A percentile compares a stretch with the other conserved stretches of the same genome.
These are phyloP conservation scores for Nymphalis polychloros DNA, from an alignment of 2,888 invertebrate genomes.

Conservation along the genomic window DNA sequence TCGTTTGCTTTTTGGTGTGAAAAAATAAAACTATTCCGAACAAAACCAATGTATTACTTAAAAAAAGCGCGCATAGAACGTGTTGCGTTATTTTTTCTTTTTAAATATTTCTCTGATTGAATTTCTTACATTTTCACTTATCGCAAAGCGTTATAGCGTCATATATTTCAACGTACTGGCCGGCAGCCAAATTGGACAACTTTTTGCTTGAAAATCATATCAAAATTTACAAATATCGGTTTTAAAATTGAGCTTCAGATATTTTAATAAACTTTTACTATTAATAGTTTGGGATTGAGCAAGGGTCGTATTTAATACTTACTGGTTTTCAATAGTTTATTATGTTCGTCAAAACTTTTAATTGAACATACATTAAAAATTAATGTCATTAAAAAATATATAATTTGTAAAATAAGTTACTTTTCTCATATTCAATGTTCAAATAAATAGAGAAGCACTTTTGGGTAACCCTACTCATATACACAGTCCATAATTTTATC, in stretches of 20 bases:
- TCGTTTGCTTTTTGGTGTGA: too few species aligned
- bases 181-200: slow-evolving; percentile 34
- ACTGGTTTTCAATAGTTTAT: not conserved
- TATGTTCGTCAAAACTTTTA: not conserved
- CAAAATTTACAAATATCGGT: slow-evolving; percentile 15
- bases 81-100: not conserved
- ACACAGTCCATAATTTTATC: too few species aligned
- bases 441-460: too few species aligned
- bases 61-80: not conserved
- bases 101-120: slow-evolving; percentile 10
- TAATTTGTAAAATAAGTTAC: too few species aligned
- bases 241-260: slow-evolving; percentile 21
- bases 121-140: slow-evolving; percentile 13
- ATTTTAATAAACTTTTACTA: slow-evolving; percentile 18
- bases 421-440: too few species aligned
- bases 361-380: not conserved
- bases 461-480: too few species aligned
- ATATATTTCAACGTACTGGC: slow-evolving; percentile 31
- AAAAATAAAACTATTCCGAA: too few species aligned
- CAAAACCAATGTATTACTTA: too few species aligned
- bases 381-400: not conserved
- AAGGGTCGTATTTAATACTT: slow-evolving; percentile 5
- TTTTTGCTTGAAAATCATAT: slow-evolving; percentile 30
- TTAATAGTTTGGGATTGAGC: slow-evolving; percentile 1
- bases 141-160: slow-evolving; percentile 16